A percentile compares a stretch with the other conserved stretches of the same genome.
phyloP scores from a whole-genome alignment of 2,888 invertebrate species.

The Panopea generosa region DNA sequence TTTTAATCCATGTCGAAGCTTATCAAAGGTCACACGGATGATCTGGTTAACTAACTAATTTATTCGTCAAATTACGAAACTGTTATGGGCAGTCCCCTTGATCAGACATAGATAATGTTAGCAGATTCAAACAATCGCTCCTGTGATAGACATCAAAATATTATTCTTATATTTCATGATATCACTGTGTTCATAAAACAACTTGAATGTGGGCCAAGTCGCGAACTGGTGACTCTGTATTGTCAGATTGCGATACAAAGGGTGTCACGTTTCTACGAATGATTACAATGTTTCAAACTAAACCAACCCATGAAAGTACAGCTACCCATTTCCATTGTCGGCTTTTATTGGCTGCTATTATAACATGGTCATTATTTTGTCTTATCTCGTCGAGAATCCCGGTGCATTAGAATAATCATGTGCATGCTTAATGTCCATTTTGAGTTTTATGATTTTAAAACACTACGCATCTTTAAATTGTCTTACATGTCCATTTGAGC shows the following conservation, averaged over 20 bases:
- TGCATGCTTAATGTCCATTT: constrained; percentile 30
- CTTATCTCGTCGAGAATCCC: constrained; percentile 46
- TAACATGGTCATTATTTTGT: constrained; percentile 20
- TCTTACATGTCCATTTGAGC: constrained; percentile 17
- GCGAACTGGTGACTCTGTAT: constrained; percentile 15
- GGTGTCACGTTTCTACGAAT: constrained; percentile 22
- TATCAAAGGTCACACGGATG: background rate
- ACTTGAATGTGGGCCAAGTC: constrained; percentile 16
- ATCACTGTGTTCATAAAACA: constrained; percentile 20
- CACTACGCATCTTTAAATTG: constrained; percentile 6
- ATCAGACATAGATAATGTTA: background rate
- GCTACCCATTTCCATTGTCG: constrained; percentile 1
- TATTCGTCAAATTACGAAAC: constrained; percentile 16
- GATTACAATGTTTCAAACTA: constrained; percentile 36
- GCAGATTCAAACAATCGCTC: background rate
- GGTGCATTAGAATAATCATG: constrained; percentile 48
- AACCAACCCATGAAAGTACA: constrained; percentile 6
- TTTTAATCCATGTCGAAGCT: constrained; percentile 51
- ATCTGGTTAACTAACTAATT: constrained; percentile 26
- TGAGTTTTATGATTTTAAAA: constrained; percentile 15
- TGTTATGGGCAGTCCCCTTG: constrained; percentile 13
- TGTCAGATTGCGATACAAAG: constrained; percentile 18
- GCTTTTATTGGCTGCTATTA: constrained; percentile 1
- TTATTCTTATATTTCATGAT: constrained; percentile 29
- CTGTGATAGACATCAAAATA: constrained; percentile 12